Base-by-base conservation (phyloP, 1,140 invertebrate species). In the Pteromalus puparum region DNA sequence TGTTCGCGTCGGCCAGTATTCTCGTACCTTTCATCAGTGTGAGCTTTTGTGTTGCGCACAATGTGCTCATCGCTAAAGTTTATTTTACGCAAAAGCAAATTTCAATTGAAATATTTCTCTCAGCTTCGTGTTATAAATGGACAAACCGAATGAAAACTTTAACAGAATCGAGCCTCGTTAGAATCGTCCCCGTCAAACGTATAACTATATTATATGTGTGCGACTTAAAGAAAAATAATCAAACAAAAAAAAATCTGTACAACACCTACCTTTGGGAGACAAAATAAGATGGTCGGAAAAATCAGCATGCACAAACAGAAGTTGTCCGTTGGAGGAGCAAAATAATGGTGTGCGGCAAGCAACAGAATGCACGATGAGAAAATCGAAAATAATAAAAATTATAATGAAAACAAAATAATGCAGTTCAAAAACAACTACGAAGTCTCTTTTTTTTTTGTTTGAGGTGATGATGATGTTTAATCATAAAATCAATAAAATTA, bases 401-500 rank as follows among this genome's bases (percentile, higher is more conserved):
- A 34, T 4, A 34, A 34, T 28, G 81, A 89, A 81, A 85, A 88
- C 88, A 87, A 75, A 86, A 90, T 83, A 84, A 88, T 82, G 86
- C 86, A 81, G 85, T 85, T 46, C 74, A 90, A 88, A 88, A 90
- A 89, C 86, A 89, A 89, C 85, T 89, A 92, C 87, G 90, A 89
- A 89, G 85, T 76, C 87, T 84, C 74, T 81, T 90, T 91, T 53
- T 84, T 84, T 85, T 90, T 91, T 42, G 38, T 42, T 88, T 90
- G 84, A 91, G 89, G 88, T 91, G 91, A 87, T 89, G 90, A 90
- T 91, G 90, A 89, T 86, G 88, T 92, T 92, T 92, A 92, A 92
- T 92, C 89, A 87, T 92, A 91, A 85, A 92, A 92, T 92, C 90
- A 92, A 92, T 92, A 92, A 92, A 92, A 92, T 92, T 92, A 92